A percentile compares a stretch with the other conserved stretches of the same genome.
Evolutionary conservation across 2,888 invertebrate species (phyloP).

Genomic region (Chrysomela aeneicollis): DNA sequence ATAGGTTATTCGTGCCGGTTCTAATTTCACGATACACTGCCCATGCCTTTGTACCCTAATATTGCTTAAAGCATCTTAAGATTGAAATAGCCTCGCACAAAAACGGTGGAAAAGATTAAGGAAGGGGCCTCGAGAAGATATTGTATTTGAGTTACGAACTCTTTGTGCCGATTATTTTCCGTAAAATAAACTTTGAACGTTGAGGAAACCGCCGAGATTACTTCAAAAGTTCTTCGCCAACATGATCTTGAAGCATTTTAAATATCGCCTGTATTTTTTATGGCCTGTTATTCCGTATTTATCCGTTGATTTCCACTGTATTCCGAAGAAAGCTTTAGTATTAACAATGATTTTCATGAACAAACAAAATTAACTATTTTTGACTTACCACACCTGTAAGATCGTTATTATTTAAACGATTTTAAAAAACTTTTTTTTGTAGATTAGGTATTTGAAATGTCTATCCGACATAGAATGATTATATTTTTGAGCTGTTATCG

Average conservation of each 20-base stretch:
- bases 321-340: not conserved
- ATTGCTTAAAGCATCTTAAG: conserved; percentile 39
- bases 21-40: conserved; percentile 54
- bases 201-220: conserved; percentile 5
- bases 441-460: no score
- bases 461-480: no score
- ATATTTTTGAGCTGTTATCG: no score
- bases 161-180: conserved; percentile 17
- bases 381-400: no score
- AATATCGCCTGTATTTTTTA: not conserved
- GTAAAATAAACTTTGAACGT: conserved; percentile 20
- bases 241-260: not conserved
- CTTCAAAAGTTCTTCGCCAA: conserved; percentile 1
- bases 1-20: conserved; percentile 53
- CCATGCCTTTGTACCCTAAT: conserved; percentile 41
- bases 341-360: no score
- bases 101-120: conserved; percentile 21
- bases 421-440: no score
- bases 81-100: conserved; percentile 36
- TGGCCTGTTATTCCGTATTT: not conserved
- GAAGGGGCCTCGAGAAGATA: conserved; percentile 11
- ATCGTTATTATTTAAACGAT: no score
- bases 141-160: conserved; percentile 23
- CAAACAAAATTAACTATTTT: no score
- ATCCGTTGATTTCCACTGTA: not conserved